These are phyloP conservation scores for Melitaea cinxia DNA, from an alignment of 1,140 invertebrate species.

Conservation along the genomic window DNA sequence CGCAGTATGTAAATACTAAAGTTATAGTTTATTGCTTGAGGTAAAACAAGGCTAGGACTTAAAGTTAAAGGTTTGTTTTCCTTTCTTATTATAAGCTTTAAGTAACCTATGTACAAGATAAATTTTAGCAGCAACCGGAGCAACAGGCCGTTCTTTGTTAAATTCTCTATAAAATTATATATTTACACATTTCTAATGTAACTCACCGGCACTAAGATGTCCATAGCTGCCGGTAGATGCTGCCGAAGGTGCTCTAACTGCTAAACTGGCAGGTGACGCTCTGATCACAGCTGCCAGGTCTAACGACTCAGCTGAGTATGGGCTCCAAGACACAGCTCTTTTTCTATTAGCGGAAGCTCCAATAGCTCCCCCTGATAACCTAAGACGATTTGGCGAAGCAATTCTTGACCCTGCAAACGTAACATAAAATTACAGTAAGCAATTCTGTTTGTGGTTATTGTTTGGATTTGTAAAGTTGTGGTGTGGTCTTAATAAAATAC, in stretches of 20 bases:
- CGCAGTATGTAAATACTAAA: no score
- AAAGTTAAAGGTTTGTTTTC: no score
- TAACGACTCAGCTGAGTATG: conserved; percentile 96
- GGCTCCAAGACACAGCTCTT: conserved; percentile 95
- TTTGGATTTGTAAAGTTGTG: neutral
- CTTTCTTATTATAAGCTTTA: no score
- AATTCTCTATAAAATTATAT: no score
- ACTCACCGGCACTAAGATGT: conserved; percentile 93
- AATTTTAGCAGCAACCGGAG: no score
- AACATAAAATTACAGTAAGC: neutral
- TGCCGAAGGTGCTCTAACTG: conserved; percentile 94
- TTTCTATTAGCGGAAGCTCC: conserved; percentile 90
- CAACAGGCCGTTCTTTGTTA: no score
- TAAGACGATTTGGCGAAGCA: conserved; percentile 82
- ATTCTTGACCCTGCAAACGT: conserved; percentile 85
- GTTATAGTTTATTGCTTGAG: no score
- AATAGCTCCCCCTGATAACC: conserved; percentile 81
- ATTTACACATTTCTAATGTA: no score
- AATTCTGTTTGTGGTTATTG: neutral
- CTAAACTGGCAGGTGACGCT: conserved; percentile 96
- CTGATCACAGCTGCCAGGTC: conserved; percentile 97
- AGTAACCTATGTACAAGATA: no score
- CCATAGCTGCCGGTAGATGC: conserved; percentile 95
- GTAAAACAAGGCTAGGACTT: no score
- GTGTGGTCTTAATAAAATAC: no score